Conservation (phyloP, 2,888 invertebrate species). For the Cerastis leucographa region DNA sequence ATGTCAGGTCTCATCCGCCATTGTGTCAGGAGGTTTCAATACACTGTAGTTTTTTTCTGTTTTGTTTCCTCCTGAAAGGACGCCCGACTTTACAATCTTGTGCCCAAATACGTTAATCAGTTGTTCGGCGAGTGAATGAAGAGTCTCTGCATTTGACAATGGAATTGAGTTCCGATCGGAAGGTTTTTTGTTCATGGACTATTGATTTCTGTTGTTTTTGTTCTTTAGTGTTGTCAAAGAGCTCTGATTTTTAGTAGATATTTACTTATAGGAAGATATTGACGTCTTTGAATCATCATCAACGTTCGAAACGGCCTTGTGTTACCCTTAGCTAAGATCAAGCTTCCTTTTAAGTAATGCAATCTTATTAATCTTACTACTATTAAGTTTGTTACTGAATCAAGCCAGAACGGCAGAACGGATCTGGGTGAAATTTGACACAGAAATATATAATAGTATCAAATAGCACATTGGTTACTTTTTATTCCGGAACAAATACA, state of each 20-base stretch:
- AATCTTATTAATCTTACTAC: too few species aligned
- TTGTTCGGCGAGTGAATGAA: constrained; percentile 10
- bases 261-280: not conserved
- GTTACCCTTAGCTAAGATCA: too few species aligned
- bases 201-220: not conserved
- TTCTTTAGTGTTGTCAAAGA: not conserved
- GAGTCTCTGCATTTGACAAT: not conserved
- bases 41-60: constrained; percentile 79
- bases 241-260: not conserved
- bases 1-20: constrained; percentile 89
- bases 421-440: too few species aligned
- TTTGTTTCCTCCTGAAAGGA: constrained; percentile 75
- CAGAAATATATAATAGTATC: too few species aligned
- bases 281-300: not conserved
- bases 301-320: too few species aligned
- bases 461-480: too few species aligned
- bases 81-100: constrained; percentile 48
- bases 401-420: too few species aligned
- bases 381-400: too few species aligned
- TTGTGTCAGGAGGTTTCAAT: constrained; percentile 89
- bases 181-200: not conserved
- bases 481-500: too few species aligned
- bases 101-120: constrained; percentile 40
- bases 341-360: accelerated
- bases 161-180: not conserved